These are phyloP conservation scores for Paracentrotus lividus DNA, from an alignment of 53 echinoderm and acorn worm species.

Conservation along the genomic window DNA sequence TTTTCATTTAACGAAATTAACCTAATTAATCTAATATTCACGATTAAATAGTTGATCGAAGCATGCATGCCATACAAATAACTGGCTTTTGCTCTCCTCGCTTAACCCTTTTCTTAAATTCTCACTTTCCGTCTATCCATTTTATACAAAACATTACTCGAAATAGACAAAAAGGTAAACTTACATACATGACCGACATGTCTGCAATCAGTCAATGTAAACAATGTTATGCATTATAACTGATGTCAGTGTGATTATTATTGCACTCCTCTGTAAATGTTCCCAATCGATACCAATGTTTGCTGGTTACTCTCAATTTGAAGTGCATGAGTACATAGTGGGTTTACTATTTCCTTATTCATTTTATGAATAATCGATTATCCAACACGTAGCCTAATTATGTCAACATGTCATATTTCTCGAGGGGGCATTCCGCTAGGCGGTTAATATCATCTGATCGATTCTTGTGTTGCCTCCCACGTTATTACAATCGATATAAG, in stretches of 20 bases:
- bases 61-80: too few relatives aligned
- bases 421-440: background rate
- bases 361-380: background rate
- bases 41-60: too few relatives aligned
- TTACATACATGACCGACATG: too few relatives aligned
- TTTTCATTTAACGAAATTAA: too few relatives aligned
- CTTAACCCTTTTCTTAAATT: too few relatives aligned
- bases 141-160: too few relatives aligned
- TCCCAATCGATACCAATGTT: slow-evolving; percentile 10
- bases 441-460: slow-evolving; percentile 13
- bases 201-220: too few relatives aligned
- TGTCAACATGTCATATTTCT: background rate
- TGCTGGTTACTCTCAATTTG: background rate
- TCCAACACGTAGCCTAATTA: background rate
- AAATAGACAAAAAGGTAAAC: too few relatives aligned
- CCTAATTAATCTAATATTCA: too few relatives aligned
- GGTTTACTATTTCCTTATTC: background rate
- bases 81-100: too few relatives aligned
- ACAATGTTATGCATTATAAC: too few relatives aligned
- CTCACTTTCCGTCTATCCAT: too few relatives aligned
- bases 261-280: background rate
- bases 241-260: background rate
- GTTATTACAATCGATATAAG: background rate
- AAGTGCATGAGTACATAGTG: background rate
- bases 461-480: slow-evolving; percentile 7